Evolutionary conservation across 2,888 invertebrate species (phyloP).

Genomic region (Aporophyla nigra): DNA sequence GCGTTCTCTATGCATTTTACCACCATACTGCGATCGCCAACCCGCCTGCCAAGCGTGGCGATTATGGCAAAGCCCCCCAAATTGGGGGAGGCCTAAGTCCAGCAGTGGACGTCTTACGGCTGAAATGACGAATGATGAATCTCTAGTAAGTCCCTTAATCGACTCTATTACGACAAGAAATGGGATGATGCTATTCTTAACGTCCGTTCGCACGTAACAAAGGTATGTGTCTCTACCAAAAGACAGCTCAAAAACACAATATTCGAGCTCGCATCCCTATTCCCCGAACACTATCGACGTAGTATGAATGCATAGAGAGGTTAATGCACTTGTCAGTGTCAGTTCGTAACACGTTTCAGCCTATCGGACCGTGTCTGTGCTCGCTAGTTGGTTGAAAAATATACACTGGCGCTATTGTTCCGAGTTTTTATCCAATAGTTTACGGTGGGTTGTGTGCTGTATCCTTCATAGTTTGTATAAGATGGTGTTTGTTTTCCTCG

Average conservation of each 20-base stretch:
- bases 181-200: too few species aligned
- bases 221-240: slow-evolving; percentile 8
- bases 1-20: too few species aligned
- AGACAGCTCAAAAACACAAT: slow-evolving; percentile 46
- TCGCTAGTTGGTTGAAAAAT: slow-evolving; percentile 64
- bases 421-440: slow-evolving; percentile 58
- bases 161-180: too few species aligned
- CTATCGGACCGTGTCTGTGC: slow-evolving; percentile 64
- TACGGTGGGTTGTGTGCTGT: slow-evolving; percentile 24
- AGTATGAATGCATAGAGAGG: slow-evolving; percentile 65
- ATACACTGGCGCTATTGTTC: slow-evolving; percentile 63
- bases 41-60: too few species aligned
- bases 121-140: too few species aligned
- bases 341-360: slow-evolving; percentile 65
- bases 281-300: slow-evolving; percentile 55
- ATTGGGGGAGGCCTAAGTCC: too few species aligned
- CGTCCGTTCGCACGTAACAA: too few species aligned
- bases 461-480: slow-evolving; percentile 34
- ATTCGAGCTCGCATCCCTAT: slow-evolving; percentile 45
- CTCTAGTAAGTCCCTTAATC: too few species aligned
- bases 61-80: too few species aligned
- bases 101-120: too few species aligned
- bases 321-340: slow-evolving; percentile 74
- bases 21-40: too few species aligned
- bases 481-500: slow-evolving; percentile 41